Conservation (phyloP, 2,888 invertebrate species). For the Macrophya alboannulata region DNA sequence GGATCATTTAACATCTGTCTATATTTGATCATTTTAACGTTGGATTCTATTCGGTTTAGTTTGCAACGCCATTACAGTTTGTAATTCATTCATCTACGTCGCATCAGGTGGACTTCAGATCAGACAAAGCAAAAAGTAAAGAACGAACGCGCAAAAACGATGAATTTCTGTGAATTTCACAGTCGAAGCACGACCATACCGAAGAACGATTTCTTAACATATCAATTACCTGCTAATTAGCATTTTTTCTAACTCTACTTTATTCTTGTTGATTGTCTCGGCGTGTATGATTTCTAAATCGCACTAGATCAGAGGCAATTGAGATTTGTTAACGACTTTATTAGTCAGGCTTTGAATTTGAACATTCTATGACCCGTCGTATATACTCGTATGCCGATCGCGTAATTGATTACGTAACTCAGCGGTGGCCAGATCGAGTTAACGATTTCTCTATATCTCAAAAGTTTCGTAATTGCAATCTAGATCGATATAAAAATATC, state of each 20-base stretch:
- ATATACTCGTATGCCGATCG: neutral
- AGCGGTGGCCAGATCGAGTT: neutral
- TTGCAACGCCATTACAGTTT: neutral
- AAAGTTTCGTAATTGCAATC: neutral
- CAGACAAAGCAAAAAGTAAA: neutral
- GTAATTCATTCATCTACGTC: neutral
- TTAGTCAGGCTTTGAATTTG: neutral
- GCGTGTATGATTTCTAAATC: neutral
- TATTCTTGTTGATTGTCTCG: neutral
- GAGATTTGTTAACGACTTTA: neutral
- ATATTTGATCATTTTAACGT: neutral
- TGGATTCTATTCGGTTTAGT: neutral
- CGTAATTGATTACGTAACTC: slow-evolving; percentile 21
- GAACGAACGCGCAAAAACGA: neutral
- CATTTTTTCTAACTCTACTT: neutral
- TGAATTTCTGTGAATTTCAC: neutral
- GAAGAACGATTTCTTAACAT: neutral
- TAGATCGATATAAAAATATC: neutral
- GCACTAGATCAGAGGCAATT: neutral
- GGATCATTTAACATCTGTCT: neutral
- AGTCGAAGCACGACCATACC: neutral
- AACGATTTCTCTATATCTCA: neutral
- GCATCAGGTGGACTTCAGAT: neutral
- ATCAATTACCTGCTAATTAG: neutral
- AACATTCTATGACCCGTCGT: neutral